Percentiles rank a stretch among this genome's conserved stretches.
Evolutionary conservation across 2,797 vertebrate species (phyloP).

Genomic region (Alfaro cultratus): DNA sequence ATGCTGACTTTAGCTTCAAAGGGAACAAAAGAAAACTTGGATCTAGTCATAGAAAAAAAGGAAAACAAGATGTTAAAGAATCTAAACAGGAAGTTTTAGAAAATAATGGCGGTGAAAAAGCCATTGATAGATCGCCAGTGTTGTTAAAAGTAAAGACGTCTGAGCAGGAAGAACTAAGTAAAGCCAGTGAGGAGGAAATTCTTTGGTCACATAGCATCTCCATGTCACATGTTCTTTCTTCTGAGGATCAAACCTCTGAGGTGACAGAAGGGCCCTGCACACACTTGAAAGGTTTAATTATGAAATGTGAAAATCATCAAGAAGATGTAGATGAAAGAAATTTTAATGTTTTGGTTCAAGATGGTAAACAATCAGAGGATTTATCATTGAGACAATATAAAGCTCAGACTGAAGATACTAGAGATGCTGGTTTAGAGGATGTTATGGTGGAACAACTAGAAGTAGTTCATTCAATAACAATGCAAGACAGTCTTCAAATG

Average conservation of each 20-base stretch:
- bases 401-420: neutral
- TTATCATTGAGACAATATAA: neutral
- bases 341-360: neutral
- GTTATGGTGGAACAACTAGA: neutral
- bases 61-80: neutral
- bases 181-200: neutral
- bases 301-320: neutral
- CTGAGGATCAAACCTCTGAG: neutral
- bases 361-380: neutral
- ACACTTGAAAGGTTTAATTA: neutral
- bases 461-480: neutral
- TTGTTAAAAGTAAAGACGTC: neutral
- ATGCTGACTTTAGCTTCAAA: neutral
- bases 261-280: neutral
- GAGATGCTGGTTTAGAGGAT: neutral
- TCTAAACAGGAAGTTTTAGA: neutral
- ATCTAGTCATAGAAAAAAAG: constrained; percentile 12
- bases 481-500: neutral
- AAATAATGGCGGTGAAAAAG: neutral
- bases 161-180: neutral
- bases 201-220: neutral
- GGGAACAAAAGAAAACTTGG: constrained; percentile 8
- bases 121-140: neutral
- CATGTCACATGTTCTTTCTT: neutral
- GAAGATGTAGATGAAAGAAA: constrained; percentile 4